Evolutionary conservation across 2,888 invertebrate species (phyloP).

Genomic region (Drosophila nr. perissopoda): DNA sequence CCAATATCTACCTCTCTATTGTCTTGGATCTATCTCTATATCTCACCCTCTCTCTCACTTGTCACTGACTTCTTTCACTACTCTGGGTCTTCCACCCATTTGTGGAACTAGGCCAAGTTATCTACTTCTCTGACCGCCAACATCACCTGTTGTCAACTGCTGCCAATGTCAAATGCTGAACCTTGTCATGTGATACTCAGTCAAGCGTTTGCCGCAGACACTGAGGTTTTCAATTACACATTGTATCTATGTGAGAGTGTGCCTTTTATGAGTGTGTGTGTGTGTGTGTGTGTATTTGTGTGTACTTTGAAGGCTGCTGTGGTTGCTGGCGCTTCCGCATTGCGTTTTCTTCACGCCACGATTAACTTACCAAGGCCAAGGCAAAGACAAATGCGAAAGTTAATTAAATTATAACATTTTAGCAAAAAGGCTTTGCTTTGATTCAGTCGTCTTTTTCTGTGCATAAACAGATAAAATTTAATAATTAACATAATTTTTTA

Average conservation of each 20-base stretch:
- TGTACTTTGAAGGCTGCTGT: conserved; percentile 35
- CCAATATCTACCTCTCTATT: not conserved
- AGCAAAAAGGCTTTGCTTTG: not conserved
- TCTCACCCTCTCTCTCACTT: not conserved
- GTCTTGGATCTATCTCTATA: not conserved
- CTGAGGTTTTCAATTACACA: conserved; percentile 41
- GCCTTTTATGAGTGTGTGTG: not conserved
- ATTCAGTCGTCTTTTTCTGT: not conserved
- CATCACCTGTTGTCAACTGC: not conserved
- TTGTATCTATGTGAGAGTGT: not conserved
- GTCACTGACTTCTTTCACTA: conserved; percentile 8
- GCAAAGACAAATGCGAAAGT: conserved; percentile 3
- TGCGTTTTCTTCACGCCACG: conserved; percentile 65
- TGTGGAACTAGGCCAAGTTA: conserved; percentile 3
- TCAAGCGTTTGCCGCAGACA: conserved; percentile 29
- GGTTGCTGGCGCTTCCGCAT: conserved; percentile 58
- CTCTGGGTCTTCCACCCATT: conserved; percentile 6
- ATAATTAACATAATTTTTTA: not conserved
- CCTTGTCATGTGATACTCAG: conserved; percentile 49
- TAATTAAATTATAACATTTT: not conserved
- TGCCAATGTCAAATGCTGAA: conserved; percentile 30
- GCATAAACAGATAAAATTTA: not conserved
- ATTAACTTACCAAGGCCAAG: conserved; percentile 79
- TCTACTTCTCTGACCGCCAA: not conserved
- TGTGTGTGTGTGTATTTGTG: not conserved